Evolutionary conservation across 1,140 invertebrate species (phyloP), one percentile per base, ranked within the genome.

Genomic region (Bombus superbus): DNA sequence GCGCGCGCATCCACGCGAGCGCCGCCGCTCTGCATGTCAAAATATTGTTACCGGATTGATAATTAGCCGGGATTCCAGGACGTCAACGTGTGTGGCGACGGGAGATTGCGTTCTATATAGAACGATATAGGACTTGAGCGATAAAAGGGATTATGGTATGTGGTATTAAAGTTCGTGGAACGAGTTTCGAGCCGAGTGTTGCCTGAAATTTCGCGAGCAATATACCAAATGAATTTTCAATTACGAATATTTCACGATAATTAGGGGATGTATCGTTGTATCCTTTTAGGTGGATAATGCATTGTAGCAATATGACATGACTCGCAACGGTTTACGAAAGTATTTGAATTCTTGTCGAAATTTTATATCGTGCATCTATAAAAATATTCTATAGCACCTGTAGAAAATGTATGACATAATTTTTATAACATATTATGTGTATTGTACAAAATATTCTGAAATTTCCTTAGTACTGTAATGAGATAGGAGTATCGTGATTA

Each of bases 1-100:
- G 42, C 28, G 25, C 59, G 72, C 13, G 42, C 38, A 64, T 68
- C 42, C 80, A 72, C 40, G 40, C 81, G 42, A 66, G 53, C 35
- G 6, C n/a, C 40, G 53, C n/a, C 38, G 59, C 35, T 83, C 72
- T 42, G 81, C 72, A 35, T 47, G 73, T 66, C 59, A 66, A 82
- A 74, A 73, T 74, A 74, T 66, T 75, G 81, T 75, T 64, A 35
- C 57, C 57, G 32, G 57, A 83, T 75, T 83, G 72, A 83, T 83
- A 83, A 75, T 62, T 64, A 44, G 32, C 32, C 25, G 32, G 32
- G 64, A 79, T 69, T 38, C 62, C 42, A 13, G n/a, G 42, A 64
- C 40, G 42, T 32, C 62, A n/a, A 66, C 64, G 77, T 28, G 77
- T 66, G 59, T 35, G 76, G 40, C 32, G 8, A 68, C 42, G 64